phyloP scores from a whole-genome alignment of 1,140 invertebrate species.

The Papilio glaucus region DNA sequence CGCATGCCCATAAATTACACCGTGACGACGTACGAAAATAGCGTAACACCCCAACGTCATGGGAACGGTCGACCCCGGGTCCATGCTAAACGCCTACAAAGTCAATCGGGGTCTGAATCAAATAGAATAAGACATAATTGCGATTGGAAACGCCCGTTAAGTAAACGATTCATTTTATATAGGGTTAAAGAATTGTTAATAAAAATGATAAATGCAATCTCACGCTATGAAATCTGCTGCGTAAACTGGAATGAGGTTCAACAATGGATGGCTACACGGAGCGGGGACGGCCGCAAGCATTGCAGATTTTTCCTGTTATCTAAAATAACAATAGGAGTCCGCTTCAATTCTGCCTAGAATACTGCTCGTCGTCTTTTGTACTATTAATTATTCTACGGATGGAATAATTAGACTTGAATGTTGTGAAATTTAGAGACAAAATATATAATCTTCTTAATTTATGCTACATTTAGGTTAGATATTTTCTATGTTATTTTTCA shows the following conservation, averaged over 20 bases:
- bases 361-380: constrained; percentile 69
- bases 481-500: neutral
- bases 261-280: constrained; percentile 59
- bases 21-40: constrained; percentile 76
- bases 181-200: constrained; percentile 48
- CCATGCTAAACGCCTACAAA: constrained; percentile 72
- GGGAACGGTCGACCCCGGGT: constrained; percentile 69
- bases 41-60: constrained; percentile 77
- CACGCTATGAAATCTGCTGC: constrained; percentile 66
- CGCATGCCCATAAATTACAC: constrained; percentile 76
- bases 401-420: constrained; percentile 76
- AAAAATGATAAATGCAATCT: constrained; percentile 72
- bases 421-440: constrained; percentile 62
- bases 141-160: constrained; percentile 69
- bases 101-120: constrained; percentile 66
- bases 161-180: neutral
- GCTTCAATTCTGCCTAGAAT: constrained; percentile 61
- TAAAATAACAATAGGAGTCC: constrained; percentile 70
- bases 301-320: constrained; percentile 74
- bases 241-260: constrained; percentile 71
- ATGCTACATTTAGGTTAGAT: neutral
- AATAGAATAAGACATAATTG: constrained; percentile 59
- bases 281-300: constrained; percentile 64
- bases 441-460: constrained; percentile 33
- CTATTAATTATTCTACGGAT: constrained; percentile 78